Evolutionary conservation across 2,797 vertebrate genomes (phyloP), one percentile per base, ranked within the genome.

Genomic region (Syndactyla subalaris): DNA sequence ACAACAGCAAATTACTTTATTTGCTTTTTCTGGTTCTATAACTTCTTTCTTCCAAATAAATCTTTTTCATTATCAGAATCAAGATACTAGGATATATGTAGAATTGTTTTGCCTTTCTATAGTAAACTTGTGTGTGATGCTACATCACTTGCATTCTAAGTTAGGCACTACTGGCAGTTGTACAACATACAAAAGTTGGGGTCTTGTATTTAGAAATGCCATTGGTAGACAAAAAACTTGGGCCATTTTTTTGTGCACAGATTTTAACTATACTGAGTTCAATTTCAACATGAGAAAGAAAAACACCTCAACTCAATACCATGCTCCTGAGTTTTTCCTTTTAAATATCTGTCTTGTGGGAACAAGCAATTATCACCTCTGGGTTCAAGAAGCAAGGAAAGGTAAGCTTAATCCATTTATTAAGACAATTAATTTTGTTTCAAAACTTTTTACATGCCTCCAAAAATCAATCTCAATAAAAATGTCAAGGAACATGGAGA

Each of bases 401-500:
- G 13, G 10, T 58, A 72, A 84, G n/a, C 14, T 66, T 89, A 62
- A 59, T 48, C 21, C 39, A 55, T 22, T 61, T 87, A 67, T 62
- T 82, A 65, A 82, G 36, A 45, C 8, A 89, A 89, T 85, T 82
- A 1, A 55, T 87, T 94, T 87, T 87, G n/a, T 59, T 91, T 87
- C 71, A 85, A 85, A 94, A 85, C 36, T 79, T 93, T 48, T 87
- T 67, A 85, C 55, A 7, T 86, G 14, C 2, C 1, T 94, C 18
- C 39, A 92, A 94, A 94, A 87, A 94, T 85, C 84, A 76, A 82
- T 92, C 59, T 73, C 55, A 92, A 62, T 89, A 85, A 91, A 82
- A 91, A 82, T 73, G 48, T 70, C 74, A 87, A 41, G 46, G 30
- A 89, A 91, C n/a, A 27, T 58, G 27, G 76, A 82, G 71, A 73